Percentiles rank a stretch among this genome's conserved stretches.
Conservation (phyloP, 2,888 invertebrate species). For the Exocentrus adspersus region DNA sequence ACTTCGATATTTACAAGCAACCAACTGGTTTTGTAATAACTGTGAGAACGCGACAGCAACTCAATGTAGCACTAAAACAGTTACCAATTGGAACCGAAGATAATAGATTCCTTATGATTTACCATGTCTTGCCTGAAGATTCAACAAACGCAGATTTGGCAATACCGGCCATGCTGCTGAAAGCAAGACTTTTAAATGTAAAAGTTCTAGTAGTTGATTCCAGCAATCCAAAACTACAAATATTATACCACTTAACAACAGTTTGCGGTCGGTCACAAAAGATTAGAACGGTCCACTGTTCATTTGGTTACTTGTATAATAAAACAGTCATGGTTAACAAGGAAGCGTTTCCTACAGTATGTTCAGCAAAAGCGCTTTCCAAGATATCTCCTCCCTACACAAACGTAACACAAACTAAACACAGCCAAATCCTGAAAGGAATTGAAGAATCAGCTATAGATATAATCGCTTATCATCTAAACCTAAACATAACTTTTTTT, state of each 20-base stretch:
- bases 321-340: background rate
- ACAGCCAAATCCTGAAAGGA: background rate
- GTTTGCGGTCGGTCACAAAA: background rate
- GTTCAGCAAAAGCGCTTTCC: background rate
- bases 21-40: background rate
- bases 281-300: background rate
- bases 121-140: background rate
- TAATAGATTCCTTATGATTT: background rate
- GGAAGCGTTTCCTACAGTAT: background rate
- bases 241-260: background rate
- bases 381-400: background rate
- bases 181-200: background rate
- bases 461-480: background rate
- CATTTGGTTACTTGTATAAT: background rate
- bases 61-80: background rate
- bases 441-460: background rate
- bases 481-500: background rate
- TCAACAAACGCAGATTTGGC: background rate
- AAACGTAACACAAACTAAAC: no score
- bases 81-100: background rate
- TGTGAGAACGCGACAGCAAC: background rate
- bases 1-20: background rate
- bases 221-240: background rate
- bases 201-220: background rate
- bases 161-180: background rate